Conservation (phyloP, 2,888 invertebrate species). For the Lasius platythorax region DNA sequence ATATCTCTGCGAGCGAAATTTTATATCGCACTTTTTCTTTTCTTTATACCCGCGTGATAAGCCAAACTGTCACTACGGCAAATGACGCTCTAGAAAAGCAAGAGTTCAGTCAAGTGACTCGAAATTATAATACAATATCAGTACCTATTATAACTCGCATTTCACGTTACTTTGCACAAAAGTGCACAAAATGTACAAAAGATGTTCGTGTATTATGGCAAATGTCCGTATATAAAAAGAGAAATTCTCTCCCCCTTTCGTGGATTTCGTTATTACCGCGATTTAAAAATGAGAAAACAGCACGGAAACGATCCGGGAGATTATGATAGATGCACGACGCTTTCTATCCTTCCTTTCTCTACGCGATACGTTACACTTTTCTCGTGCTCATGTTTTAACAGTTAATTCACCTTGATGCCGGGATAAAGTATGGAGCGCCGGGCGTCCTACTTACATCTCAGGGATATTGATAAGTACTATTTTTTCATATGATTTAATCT, state of each 20-base stretch:
- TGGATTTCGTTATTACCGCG: slow-evolving; percentile 64
- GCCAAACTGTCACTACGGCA: background rate
- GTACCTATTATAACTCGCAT: background rate
- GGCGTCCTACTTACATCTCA: slow-evolving; percentile 39
- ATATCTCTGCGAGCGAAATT: background rate
- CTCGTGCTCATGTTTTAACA: slow-evolving; percentile 49
- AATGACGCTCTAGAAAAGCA: background rate
- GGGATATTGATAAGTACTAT: slow-evolving; percentile 27
- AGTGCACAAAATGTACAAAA: slow-evolving; percentile 21
- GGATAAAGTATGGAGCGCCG: slow-evolving; percentile 28
- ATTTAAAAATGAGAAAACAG: slow-evolving; percentile 70
- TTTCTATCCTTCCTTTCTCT: slow-evolving; percentile 72
- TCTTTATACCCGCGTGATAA: background rate
- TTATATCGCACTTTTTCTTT: slow-evolving; percentile 4
- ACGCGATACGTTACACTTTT: slow-evolving; percentile 56
- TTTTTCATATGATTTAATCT: background rate
- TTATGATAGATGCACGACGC: slow-evolving; percentile 64
- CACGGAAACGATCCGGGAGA: slow-evolving; percentile 60
- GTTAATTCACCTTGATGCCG: slow-evolving; percentile 30
- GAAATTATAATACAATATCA: background rate
- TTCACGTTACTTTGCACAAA: slow-evolving; percentile 22
- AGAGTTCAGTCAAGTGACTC: background rate
- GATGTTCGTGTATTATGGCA: slow-evolving; percentile 46
- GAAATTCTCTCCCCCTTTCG: slow-evolving; percentile 66
- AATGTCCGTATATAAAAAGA: slow-evolving; percentile 53